Conservation (phyloP, 2,888 invertebrate species). For the Oegoconia quadripuncta region DNA sequence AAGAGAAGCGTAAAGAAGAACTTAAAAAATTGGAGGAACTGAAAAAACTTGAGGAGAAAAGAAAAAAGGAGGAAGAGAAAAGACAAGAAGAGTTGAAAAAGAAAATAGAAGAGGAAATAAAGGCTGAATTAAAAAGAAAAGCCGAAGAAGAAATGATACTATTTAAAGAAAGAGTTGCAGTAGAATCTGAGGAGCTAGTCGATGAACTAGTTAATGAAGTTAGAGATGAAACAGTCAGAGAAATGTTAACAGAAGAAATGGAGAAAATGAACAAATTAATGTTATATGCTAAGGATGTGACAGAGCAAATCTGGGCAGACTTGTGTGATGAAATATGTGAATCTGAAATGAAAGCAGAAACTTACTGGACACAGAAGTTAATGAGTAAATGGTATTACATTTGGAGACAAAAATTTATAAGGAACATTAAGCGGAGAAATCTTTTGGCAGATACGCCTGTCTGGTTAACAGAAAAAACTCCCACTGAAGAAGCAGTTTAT, state of each 20-base stretch:
- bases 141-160: slow-evolving; percentile 50
- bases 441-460: slow-evolving; percentile 66
- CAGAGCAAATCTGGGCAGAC: slow-evolving; percentile 48
- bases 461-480: slow-evolving; percentile 59
- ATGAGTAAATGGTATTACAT: slow-evolving; percentile 59
- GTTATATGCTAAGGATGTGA: slow-evolving; percentile 38
- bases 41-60: slow-evolving; percentile 38
- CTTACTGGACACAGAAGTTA: slow-evolving; percentile 47
- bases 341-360: slow-evolving; percentile 59
- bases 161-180: slow-evolving; percentile 55
- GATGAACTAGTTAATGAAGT: slow-evolving; percentile 53
- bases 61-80: slow-evolving; percentile 48
- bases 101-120: slow-evolving; percentile 53
- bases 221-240: slow-evolving; percentile 40
- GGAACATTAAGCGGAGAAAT: slow-evolving; percentile 54
- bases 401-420: slow-evolving; percentile 54
- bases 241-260: slow-evolving; percentile 48
- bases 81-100: slow-evolving; percentile 48
- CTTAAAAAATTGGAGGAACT: slow-evolving; percentile 35
- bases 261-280: slow-evolving; percentile 44
- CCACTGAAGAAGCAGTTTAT: slow-evolving; percentile 49
- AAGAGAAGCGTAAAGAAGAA: slow-evolving; percentile 26
- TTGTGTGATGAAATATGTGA: slow-evolving; percentile 50
- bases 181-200: slow-evolving; percentile 48
- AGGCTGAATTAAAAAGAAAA: slow-evolving; percentile 50